Evolutionary conservation across 2,113 vertebrate species (phyloP).

Genomic region (Hemichromis elongatus): DNA sequence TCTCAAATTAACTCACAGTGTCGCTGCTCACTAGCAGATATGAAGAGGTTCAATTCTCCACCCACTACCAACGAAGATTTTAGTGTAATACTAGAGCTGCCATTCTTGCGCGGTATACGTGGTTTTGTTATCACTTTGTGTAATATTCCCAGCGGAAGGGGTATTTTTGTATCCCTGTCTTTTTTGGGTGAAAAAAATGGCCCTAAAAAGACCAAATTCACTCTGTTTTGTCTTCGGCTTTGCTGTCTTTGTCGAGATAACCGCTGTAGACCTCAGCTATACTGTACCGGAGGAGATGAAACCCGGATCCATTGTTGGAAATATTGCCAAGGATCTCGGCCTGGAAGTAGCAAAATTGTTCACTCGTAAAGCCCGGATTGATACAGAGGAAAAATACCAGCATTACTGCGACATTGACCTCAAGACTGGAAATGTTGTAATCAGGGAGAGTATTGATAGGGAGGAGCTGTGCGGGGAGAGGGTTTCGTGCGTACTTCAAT

Average conservation of each 20-base stretch:
- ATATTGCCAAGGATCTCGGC: slow-evolving; percentile 70
- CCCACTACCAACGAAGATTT: not conserved
- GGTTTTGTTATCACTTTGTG: accelerated
- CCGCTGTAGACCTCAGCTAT: slow-evolving; percentile 59
- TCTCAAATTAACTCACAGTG: slow-evolving; percentile 23
- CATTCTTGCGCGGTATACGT: not conserved
- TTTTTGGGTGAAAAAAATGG: not conserved
- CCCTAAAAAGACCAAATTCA: not conserved
- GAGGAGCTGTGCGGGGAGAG: slow-evolving; percentile 65
- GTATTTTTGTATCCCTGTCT: accelerated
- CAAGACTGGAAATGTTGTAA: slow-evolving; percentile 51
- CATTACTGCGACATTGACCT: slow-evolving; percentile 60
- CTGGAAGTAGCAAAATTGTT: slow-evolving; percentile 47
- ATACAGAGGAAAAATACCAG: slow-evolving; percentile 16
- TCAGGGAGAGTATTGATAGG: slow-evolving; percentile 57
- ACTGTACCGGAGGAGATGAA: slow-evolving; percentile 65
- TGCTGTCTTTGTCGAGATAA: not conserved
- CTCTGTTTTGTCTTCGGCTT: not conserved
- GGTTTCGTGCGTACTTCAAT: slow-evolving; percentile 56
- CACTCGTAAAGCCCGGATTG: slow-evolving; percentile 51
- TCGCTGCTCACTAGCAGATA: slow-evolving; percentile 40
- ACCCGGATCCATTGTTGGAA: slow-evolving; percentile 68
- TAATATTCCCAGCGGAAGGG: too few species aligned
- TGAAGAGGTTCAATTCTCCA: not conserved
- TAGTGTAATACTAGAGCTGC: not conserved